Percentiles rank a stretch among this genome's conserved stretches.
phyloP scores from a whole-genome alignment of 2,888 invertebrate species.

The Busseola fusca region DNA sequence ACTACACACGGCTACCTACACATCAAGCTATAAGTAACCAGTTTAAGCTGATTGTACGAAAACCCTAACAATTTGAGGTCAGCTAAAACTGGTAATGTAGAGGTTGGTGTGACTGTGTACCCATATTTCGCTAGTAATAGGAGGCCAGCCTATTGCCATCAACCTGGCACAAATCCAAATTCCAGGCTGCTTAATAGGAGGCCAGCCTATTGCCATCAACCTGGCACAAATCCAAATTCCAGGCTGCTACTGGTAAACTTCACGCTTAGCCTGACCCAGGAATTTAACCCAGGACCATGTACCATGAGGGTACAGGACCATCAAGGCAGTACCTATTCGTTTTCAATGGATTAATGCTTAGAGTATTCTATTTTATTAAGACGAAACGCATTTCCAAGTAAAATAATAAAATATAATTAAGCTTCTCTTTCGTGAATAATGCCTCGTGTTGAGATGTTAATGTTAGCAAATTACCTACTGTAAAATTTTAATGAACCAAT shows the following conservation, averaged over 20 bases:
- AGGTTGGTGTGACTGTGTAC: neutral
- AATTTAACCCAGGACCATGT: neutral
- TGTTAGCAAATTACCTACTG: neutral
- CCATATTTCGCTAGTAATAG: neutral
- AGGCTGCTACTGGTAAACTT: neutral
- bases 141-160: neutral
- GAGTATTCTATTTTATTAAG: neutral
- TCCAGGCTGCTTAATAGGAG: neutral
- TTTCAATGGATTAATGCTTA: neutral
- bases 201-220: neutral
- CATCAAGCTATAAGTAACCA: too few relatives aligned
- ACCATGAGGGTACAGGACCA: neutral
- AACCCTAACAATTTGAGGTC: too few relatives aligned
- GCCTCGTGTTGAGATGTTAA: neutral
- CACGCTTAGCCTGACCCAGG: neutral
- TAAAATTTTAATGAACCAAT: neutral
- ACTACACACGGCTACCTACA: too few relatives aligned
- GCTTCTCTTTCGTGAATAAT: conserved; percentile 4
- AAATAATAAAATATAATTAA: neutral
- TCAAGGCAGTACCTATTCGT: neutral
- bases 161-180: neutral
- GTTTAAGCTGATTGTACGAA: too few relatives aligned
- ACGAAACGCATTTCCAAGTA: neutral
- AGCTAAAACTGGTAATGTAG: too few relatives aligned
- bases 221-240: neutral